phyloP scores from a whole-genome alignment of 2,797 vertebrate species.

The Muscicapa striata region DNA sequence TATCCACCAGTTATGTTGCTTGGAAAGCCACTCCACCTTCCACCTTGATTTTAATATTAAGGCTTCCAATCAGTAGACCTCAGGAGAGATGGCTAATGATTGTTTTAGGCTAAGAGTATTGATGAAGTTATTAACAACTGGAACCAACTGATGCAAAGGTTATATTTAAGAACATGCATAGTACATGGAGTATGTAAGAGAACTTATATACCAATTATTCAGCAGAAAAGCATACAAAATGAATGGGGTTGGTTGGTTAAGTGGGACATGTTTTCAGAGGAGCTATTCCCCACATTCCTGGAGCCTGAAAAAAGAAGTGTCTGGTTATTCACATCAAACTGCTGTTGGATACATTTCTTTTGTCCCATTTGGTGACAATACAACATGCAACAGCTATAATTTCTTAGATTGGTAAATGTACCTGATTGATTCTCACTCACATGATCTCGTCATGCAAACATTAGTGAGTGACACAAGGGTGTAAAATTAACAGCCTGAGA shows the following conservation, averaged over 20 bases:
- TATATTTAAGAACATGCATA: not conserved
- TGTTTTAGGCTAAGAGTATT: not conserved
- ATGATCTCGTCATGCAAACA: not conserved
- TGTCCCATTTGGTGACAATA: fast-evolving
- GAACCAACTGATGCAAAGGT: not conserved
- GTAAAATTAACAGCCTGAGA: not conserved
- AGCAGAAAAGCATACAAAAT: not conserved
- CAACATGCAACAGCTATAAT: not conserved
- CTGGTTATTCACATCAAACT: no score
- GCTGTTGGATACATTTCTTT: not conserved
- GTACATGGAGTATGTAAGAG: not conserved
- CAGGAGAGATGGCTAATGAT: not conserved
- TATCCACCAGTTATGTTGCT: not conserved
- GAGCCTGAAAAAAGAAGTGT: not conserved
- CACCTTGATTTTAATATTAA: not conserved
- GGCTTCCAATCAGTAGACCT: not conserved
- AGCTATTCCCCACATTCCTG: not conserved
- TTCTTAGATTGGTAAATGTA: not conserved
- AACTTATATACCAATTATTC: not conserved
- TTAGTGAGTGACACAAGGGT: not conserved
- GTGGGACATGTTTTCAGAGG: not conserved
- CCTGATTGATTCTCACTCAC: not conserved
- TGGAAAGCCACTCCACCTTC: not conserved
- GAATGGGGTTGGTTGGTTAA: not conserved
- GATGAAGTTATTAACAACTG: not conserved